These are phyloP conservation scores for Diachrysia chrysitis DNA, from an alignment of 2,888 invertebrate species.

Conservation along the genomic window DNA sequence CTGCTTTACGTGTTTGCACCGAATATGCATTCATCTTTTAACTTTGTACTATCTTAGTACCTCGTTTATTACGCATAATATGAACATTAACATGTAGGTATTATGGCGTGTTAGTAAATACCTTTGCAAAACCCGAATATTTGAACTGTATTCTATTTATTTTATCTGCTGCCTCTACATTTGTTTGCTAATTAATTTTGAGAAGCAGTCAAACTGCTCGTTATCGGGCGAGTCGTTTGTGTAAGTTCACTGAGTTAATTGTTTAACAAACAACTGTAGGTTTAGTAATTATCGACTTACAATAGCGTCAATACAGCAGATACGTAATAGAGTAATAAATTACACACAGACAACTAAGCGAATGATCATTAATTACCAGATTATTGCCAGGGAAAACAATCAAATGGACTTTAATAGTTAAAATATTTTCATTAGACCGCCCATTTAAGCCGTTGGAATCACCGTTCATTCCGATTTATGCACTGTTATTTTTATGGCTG, in stretches of 20 bases:
- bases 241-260: slow-evolving; percentile 22
- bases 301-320: slow-evolving; percentile 39
- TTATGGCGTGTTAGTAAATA: slow-evolving; percentile 10
- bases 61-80: slow-evolving; percentile 22
- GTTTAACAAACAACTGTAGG: slow-evolving; percentile 44
- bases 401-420: slow-evolving; percentile 71
- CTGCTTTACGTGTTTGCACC: slow-evolving; percentile 67
- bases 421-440: slow-evolving; percentile 78
- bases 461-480: slow-evolving; percentile 74
- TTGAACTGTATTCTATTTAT: slow-evolving; percentile 11
- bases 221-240: slow-evolving; percentile 26
- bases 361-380: slow-evolving; percentile 66
- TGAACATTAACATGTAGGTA: slow-evolving; percentile 22
- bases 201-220: slow-evolving; percentile 19
- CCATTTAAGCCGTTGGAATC: slow-evolving; percentile 73
- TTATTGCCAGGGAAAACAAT: slow-evolving; percentile 75
- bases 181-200: slow-evolving; percentile 14
- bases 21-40: slow-evolving; percentile 60
- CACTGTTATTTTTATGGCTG: slow-evolving; percentile 68
- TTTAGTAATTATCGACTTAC: slow-evolving; percentile 25
- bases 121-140: slow-evolving; percentile 11
- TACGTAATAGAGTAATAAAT: slow-evolving; percentile 52
- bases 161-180: slow-evolving; percentile 10
- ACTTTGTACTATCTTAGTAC: slow-evolving; percentile 58
- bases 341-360: slow-evolving; percentile 45